These are phyloP conservation scores for Oenanthe oenanthe DNA, from an alignment of 2,113 vertebrate genomes.

Conservation along the genomic window DNA sequence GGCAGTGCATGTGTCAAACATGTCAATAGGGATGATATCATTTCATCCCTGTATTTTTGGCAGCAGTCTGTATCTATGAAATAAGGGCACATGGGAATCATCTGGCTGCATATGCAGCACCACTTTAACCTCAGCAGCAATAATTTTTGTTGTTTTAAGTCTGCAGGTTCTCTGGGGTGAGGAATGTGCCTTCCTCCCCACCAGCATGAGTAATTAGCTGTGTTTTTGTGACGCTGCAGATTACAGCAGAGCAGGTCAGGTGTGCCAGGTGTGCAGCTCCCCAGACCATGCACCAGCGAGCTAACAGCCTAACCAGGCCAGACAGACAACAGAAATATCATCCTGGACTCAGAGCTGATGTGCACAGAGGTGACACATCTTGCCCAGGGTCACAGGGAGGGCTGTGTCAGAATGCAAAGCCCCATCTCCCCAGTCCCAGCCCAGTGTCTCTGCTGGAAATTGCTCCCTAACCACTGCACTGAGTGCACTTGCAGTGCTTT, in stretches of 20 bases:
- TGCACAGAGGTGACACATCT: conserved; percentile 24
- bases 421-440: background rate
- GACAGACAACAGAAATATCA: conserved; percentile 57
- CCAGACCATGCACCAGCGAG: background rate
- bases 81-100: fast-evolving
- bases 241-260: background rate
- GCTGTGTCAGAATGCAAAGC: conserved; percentile 16
- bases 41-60: background rate
- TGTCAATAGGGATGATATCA: background rate
- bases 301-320: conserved; percentile 2
- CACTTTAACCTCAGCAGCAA: background rate
- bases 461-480: background rate
- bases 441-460: background rate
- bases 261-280: conserved; percentile 8
- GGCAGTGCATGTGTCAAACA: background rate
- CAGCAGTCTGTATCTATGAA: background rate
- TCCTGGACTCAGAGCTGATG: background rate
- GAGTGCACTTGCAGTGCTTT: background rate
- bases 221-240: background rate
- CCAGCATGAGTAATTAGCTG: background rate
- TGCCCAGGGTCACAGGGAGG: conserved; percentile 38
- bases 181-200: background rate
- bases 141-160: background rate
- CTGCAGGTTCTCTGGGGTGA: background rate
- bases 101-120: background rate